Conservation (phyloP, 2,888 invertebrate genomes). For the Melanchra persicariae region DNA sequence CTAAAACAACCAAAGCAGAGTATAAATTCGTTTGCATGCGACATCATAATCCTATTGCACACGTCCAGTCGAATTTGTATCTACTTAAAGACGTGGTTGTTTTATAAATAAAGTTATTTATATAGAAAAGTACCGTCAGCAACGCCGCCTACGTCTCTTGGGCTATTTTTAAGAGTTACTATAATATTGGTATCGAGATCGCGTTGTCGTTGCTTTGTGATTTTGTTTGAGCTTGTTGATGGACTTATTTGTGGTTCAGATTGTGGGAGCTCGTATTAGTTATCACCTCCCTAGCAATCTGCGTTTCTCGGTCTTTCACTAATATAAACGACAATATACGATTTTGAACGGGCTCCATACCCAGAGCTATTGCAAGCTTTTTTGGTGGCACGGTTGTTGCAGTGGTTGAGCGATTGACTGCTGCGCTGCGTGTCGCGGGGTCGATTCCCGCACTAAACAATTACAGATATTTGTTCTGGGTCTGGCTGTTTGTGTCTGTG, state of each 20-base stretch:
- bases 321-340: too few relatives aligned
- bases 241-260: conserved; percentile 25
- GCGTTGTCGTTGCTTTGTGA: conserved; percentile 44
- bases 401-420: too few relatives aligned
- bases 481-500: too few relatives aligned
- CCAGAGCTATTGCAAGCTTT: too few relatives aligned
- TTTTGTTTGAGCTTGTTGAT: conserved; percentile 28
- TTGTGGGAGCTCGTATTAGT: conserved; percentile 2
- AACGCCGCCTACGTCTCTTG: conserved; percentile 67
- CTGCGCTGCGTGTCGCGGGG: too few relatives aligned
- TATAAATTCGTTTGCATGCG: conserved; percentile 65
- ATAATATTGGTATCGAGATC: conserved; percentile 56
- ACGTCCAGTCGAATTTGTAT: conserved; percentile 64
- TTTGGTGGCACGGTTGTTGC: too few relatives aligned
- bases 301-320: neutral
- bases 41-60: conserved; percentile 70
- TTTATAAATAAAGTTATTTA: conserved; percentile 72
- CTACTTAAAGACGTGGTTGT: conserved; percentile 70
- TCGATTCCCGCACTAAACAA: too few relatives aligned
- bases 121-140: conserved; percentile 70
- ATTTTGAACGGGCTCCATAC: too few relatives aligned
- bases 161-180: conserved; percentile 67
- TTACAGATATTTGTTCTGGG: too few relatives aligned
- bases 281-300: neutral
- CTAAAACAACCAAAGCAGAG: conserved; percentile 37